Evolutionary conservation across 1,140 invertebrate species (phyloP).

Genomic region (Trachymyrmex septentrionalis): DNA sequence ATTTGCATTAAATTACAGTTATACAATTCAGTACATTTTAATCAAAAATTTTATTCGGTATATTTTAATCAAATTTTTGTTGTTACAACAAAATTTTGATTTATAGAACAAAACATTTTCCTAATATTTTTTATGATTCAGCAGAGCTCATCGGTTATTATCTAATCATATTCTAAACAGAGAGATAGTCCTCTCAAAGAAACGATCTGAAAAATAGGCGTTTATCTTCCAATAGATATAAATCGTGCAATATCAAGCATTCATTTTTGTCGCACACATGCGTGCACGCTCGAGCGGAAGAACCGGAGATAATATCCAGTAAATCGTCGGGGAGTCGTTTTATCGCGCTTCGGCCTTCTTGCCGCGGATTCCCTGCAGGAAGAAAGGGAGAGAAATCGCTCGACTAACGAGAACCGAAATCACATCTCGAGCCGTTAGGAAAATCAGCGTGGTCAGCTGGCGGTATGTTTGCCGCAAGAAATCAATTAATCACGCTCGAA

Average conservation of each 20-base stretch:
- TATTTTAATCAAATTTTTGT: not conserved
- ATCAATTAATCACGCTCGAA: slow-evolving; percentile 62
- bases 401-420: slow-evolving; percentile 68
- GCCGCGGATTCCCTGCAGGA: slow-evolving; percentile 20
- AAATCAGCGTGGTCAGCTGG: slow-evolving; percentile 65
- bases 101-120: not conserved
- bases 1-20: too few species aligned
- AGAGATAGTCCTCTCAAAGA: not conserved
- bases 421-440: slow-evolving; percentile 58
- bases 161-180: not conserved
- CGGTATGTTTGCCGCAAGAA: slow-evolving; percentile 42
- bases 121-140: not conserved
- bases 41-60: too few species aligned
- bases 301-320: slow-evolving; percentile 80
- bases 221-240: slow-evolving; percentile 19
- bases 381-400: slow-evolving; percentile 13
- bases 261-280: slow-evolving; percentile 41
- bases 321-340: slow-evolving; percentile 77
- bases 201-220: slow-evolving; percentile 19
- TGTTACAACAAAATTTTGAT: not conserved
- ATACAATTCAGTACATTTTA: too few species aligned
- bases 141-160: not conserved
- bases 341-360: slow-evolving; percentile 69
- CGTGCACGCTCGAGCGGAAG: slow-evolving; percentile 75
- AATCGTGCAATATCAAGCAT: slow-evolving; percentile 43